phyloP scores from a whole-genome alignment of 1,140 invertebrate species.

The Hestina assimilis region DNA sequence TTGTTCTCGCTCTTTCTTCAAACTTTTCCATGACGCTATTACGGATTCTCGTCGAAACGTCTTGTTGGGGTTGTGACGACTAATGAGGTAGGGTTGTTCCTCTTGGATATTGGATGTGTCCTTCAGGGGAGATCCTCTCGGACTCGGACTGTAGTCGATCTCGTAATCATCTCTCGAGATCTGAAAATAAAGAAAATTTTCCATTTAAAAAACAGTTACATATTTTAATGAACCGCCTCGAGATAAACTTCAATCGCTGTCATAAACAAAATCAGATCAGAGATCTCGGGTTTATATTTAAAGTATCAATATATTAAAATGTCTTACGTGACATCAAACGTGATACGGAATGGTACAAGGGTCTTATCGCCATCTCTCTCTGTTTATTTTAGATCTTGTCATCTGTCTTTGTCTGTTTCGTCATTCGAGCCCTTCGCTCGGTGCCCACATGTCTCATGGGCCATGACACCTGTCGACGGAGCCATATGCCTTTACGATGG shows the following conservation, averaged over 20 bases:
- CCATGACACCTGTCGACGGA: slow-evolving; percentile 53
- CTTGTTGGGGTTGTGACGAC: slow-evolving; percentile 70
- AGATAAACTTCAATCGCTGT: slow-evolving; percentile 30
- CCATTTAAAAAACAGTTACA: not conserved
- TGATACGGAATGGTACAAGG: slow-evolving; percentile 23
- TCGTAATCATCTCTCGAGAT: slow-evolving; percentile 71
- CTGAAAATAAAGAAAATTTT: slow-evolving; percentile 45
- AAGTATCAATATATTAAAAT: slow-evolving; percentile 53
- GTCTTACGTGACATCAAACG: slow-evolving; percentile 46
- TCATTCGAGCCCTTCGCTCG: slow-evolving; percentile 58
- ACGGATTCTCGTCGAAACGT: slow-evolving; percentile 69
- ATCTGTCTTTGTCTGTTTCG: slow-evolving; percentile 41
- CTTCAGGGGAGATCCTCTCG: slow-evolving; percentile 63
- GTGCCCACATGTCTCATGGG: slow-evolving; percentile 54
- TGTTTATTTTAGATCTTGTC: slow-evolving; percentile 32
- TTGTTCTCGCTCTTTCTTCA: slow-evolving; percentile 70
- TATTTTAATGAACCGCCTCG: too few relatives aligned
- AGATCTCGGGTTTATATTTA: slow-evolving; percentile 52
- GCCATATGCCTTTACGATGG: slow-evolving; percentile 40
- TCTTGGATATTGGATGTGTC: slow-evolving; percentile 72
- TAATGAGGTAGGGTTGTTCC: slow-evolving; percentile 61
- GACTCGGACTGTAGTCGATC: slow-evolving; percentile 64
- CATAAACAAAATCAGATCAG: slow-evolving; percentile 31
- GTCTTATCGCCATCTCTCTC: slow-evolving; percentile 41
- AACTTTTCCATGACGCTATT: slow-evolving; percentile 68